Evolutionary conservation across 1,140 invertebrate genomes (phyloP), one percentile per base, ranked within the genome.

Genomic region (Archegozetes longisetosus): DNA sequence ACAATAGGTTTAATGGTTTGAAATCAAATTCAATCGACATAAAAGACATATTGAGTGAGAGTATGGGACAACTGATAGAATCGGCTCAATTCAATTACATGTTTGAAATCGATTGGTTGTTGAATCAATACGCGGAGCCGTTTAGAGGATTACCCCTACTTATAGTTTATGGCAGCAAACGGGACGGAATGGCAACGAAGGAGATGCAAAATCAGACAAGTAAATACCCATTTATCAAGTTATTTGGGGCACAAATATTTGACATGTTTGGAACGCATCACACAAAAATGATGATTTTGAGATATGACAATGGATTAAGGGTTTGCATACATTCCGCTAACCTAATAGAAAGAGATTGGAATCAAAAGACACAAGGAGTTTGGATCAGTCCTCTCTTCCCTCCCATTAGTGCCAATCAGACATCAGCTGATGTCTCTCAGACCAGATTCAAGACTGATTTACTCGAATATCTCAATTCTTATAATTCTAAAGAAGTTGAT

Each of bases 271-370:
- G 52, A 24, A 51, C 47, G 22, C 56, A 63, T 73, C 73, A 40
- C 69, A 86, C 84, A 1, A 95, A 95, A 77, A 88, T 89, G 76
- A 76, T 96, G 27, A 75, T 95, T 1, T 78, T 83, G 27, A 87
- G 92, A 65, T 82, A 81, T 68, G 84, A 92, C 69, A 76, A 79
- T 13, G 86, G 85, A 2, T 71, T 94, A 32, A 75, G 90, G 56
- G 80, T 96, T 48, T 80, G 94, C 3, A 80, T 97, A 23, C 88
- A 86, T 2, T 96, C 92, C 0, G 89, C 90, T 0, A 98, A 98
- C 76, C 73, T 96, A 1, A 85, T 93, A 64, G 75, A 81, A 28
- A 80, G 84, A 60, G 92, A 98, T 74, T 97, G 92, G 92, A 78
- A 85, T 66, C 86, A 94, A 70, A 82, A 89, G 70, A 92, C 89